Conservation (phyloP, 2,113 vertebrate genomes). For the Triplophysa siluroides region DNA sequence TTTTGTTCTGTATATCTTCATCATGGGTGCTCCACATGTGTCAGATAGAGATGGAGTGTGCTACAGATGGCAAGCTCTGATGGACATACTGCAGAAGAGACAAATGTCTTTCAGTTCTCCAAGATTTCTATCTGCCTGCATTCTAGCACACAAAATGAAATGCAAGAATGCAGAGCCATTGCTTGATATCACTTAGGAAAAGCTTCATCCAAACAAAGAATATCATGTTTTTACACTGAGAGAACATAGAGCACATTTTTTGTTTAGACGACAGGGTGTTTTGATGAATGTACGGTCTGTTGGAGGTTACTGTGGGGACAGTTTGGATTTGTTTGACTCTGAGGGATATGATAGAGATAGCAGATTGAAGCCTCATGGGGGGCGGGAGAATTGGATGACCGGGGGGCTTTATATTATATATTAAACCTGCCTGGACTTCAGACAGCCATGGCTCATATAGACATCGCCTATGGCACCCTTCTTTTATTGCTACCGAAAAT, state of each 20-base stretch:
- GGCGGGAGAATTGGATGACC: slow-evolving; percentile 50
- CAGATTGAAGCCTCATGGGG: slow-evolving; percentile 37
- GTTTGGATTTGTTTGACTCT: slow-evolving; percentile 53
- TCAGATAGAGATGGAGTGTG: slow-evolving; percentile 15
- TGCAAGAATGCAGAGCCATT: background rate
- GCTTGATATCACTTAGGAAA: slow-evolving; percentile 10
- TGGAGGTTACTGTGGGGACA: slow-evolving; percentile 59
- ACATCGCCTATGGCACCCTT: slow-evolving; percentile 44
- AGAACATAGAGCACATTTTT: slow-evolving; percentile 57
- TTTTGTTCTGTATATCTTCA: slow-evolving; percentile 10
- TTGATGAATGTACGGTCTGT: slow-evolving; percentile 58
- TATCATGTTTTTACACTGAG: slow-evolving; percentile 45
- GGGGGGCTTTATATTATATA: slow-evolving; percentile 52
- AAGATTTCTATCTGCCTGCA: slow-evolving; percentile 4
- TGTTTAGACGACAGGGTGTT: slow-evolving; percentile 37
- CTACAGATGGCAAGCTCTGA: slow-evolving; percentile 2
- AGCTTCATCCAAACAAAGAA: slow-evolving; percentile 52
- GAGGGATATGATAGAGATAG: slow-evolving; percentile 37
- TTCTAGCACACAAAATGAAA: slow-evolving; percentile 1
- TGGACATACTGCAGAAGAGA: slow-evolving; percentile 30
- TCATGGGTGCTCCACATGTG: background rate
- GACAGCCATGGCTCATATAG: slow-evolving; percentile 47
- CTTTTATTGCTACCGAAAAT: slow-evolving; percentile 43
- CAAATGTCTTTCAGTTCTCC: slow-evolving; percentile 56
- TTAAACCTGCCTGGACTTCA: slow-evolving; percentile 49